Percentiles rank a stretch among this genome's conserved stretches.
Evolutionary conservation across 2,113 vertebrate species (phyloP).

Genomic region (Podarcis muralis): DNA sequence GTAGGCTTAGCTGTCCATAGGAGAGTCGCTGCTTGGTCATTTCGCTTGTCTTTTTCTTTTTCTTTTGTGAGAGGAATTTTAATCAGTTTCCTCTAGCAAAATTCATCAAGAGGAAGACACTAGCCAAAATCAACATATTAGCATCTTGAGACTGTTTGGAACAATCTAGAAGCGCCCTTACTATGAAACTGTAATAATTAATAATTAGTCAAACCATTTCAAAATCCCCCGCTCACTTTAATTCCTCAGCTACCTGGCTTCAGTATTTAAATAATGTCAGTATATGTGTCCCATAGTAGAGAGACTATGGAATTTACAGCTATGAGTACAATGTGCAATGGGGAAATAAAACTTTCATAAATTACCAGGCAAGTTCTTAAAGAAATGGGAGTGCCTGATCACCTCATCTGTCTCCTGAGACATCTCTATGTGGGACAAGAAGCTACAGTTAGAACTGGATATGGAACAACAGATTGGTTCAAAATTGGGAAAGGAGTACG

Average conservation of each 20-base stretch:
- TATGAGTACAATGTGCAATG: slow-evolving; percentile 70
- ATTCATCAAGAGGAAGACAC: slow-evolving; percentile 73
- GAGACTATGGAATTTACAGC: slow-evolving; percentile 70
- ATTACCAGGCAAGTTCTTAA: slow-evolving; percentile 40
- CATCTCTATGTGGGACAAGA: too few relatives aligned
- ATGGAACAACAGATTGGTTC: too few relatives aligned
- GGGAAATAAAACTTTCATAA: slow-evolving; percentile 72
- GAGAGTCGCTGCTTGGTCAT: too few relatives aligned
- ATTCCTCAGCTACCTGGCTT: slow-evolving; percentile 78
- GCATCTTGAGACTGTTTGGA: slow-evolving; percentile 62
- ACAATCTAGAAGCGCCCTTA: slow-evolving; percentile 72
- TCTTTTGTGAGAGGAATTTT: slow-evolving; percentile 74
- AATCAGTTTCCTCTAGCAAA: slow-evolving; percentile 75
- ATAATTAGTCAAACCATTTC: slow-evolving; percentile 69
- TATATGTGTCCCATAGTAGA: slow-evolving; percentile 63
- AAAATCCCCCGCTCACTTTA: slow-evolving; percentile 68
- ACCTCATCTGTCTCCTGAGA: too few relatives aligned
- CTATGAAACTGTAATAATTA: slow-evolving; percentile 63
- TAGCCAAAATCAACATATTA: slow-evolving; percentile 71
- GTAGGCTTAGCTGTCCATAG: too few relatives aligned
- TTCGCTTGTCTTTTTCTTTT: too few relatives aligned
- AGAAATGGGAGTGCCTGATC: too few relatives aligned
- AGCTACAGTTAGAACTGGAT: too few relatives aligned
- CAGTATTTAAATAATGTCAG: slow-evolving; percentile 72
- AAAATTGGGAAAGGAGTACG: too few relatives aligned